Evolutionary conservation across 2,797 vertebrate species (phyloP).

Genomic region (Botia almorhae): DNA sequence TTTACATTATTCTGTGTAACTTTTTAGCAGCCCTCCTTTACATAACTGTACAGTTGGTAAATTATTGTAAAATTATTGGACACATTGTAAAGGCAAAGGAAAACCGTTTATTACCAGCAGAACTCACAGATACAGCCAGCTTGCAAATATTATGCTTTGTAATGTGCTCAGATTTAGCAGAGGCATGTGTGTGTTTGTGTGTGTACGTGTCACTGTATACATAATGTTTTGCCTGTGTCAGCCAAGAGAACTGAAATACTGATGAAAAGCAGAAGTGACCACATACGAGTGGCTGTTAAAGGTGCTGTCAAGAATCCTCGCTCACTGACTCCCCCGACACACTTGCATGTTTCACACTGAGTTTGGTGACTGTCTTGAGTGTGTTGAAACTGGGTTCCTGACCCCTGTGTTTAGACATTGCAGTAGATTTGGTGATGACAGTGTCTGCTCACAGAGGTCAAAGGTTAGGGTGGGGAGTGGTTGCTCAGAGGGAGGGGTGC

Average conservation of each 20-base stretch:
- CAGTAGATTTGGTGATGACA: slow-evolving; percentile 76
- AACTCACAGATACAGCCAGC: slow-evolving; percentile 14
- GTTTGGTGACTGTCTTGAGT: slow-evolving; percentile 46
- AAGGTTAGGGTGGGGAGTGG: slow-evolving; percentile 64
- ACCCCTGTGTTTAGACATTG: slow-evolving; percentile 71
- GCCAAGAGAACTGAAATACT: slow-evolving; percentile 31
- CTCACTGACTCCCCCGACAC: slow-evolving; percentile 32
- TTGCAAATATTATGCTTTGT: slow-evolving; percentile 18
- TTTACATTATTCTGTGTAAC: background rate
- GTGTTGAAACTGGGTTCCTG: slow-evolving; percentile 63
- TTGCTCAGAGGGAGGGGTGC: slow-evolving; percentile 53
- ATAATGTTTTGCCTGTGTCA: slow-evolving; percentile 25
- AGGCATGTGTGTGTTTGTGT: slow-evolving; percentile 25
- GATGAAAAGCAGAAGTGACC: slow-evolving; percentile 48
- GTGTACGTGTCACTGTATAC: slow-evolving; percentile 1
- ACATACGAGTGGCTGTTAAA: slow-evolving; percentile 36
- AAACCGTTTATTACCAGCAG: background rate
- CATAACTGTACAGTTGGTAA: background rate
- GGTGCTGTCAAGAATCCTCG: slow-evolving; percentile 25
- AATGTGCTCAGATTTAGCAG: slow-evolving; percentile 21
- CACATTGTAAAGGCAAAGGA: background rate
- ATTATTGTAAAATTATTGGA: background rate
- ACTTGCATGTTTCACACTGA: slow-evolving; percentile 8
- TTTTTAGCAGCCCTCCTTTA: background rate
- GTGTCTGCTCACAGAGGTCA: slow-evolving; percentile 77